Conservation (phyloP, 2,797 vertebrate species). For the Acestrorhynchus altus region DNA sequence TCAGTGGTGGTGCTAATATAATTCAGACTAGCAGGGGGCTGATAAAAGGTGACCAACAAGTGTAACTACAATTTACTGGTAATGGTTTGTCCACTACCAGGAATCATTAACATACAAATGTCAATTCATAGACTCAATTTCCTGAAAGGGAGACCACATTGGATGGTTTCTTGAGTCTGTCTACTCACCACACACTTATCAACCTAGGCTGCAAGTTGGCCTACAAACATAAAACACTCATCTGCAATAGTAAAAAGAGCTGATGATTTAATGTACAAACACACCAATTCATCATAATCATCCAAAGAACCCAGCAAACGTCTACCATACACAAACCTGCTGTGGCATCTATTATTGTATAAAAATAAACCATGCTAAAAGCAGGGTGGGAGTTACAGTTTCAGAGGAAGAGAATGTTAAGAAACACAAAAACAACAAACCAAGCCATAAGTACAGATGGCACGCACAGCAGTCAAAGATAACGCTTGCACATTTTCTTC, state of each 20-base stretch:
- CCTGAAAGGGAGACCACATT: too few relatives aligned
- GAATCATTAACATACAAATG: too few relatives aligned
- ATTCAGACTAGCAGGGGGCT: too few relatives aligned
- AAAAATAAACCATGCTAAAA: not conserved
- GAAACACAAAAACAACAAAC: not conserved
- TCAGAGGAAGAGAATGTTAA: not conserved
- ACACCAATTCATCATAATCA: not conserved
- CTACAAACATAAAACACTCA: not conserved
- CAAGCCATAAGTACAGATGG: not conserved
- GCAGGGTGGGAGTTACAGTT: not conserved
- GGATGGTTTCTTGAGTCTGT: too few relatives aligned
- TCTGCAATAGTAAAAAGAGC: slow-evolving; percentile 3
- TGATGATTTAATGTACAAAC: slow-evolving; percentile 9
- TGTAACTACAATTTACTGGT: too few relatives aligned
- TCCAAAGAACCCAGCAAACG: not conserved
- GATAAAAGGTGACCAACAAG: too few relatives aligned
- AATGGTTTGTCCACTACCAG: too few relatives aligned
- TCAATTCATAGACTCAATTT: too few relatives aligned
- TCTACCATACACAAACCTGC: not conserved
- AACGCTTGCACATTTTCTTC: not conserved
- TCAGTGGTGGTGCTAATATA: too few relatives aligned
- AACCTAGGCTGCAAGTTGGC: not conserved
- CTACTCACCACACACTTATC: too few relatives aligned
- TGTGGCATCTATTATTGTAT: not conserved
- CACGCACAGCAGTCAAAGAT: not conserved